Evolutionary conservation across 2,113 vertebrate species (phyloP).

Genomic region (Dinomys branickii): DNA sequence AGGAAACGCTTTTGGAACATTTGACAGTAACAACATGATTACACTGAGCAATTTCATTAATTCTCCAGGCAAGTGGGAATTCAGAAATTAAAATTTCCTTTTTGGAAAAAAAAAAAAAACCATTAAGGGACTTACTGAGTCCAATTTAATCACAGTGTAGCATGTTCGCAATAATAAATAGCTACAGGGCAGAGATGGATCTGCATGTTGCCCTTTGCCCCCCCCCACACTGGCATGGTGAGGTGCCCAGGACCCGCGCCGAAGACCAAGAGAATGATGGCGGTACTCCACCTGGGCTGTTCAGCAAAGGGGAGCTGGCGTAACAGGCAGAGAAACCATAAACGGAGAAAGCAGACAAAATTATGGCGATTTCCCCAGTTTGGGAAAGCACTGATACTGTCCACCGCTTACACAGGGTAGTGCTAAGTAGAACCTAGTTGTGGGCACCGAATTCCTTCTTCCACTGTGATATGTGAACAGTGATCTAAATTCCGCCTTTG

Average conservation of each 20-base stretch:
- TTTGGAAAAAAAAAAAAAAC: neutral
- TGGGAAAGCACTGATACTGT: neutral
- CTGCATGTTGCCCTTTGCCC: neutral
- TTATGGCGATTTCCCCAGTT: neutral
- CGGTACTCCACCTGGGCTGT: neutral
- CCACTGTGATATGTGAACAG: neutral
- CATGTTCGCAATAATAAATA: neutral
- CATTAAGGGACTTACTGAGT: conserved; percentile 28
- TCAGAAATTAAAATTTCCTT: neutral
- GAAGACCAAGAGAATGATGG: no score
- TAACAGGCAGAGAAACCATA: neutral
- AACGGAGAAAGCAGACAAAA: neutral
- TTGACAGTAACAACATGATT: neutral
- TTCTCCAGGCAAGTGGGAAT: conserved; percentile 34
- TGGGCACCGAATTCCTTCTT: neutral
- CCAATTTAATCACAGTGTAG: neutral
- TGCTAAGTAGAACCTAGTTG: neutral
- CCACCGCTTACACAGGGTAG: neutral
- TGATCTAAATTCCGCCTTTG: conserved; percentile 3
- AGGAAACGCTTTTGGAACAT: conserved; percentile 25
- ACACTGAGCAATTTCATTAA: neutral
- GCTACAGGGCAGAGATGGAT: neutral
- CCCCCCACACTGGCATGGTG: neutral
- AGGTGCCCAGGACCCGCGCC: no score
- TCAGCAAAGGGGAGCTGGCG: neutral